These are phyloP conservation scores for Piezodorus guildinii DNA, from an alignment of 1,140 invertebrate genomes.

Conservation along the genomic window DNA sequence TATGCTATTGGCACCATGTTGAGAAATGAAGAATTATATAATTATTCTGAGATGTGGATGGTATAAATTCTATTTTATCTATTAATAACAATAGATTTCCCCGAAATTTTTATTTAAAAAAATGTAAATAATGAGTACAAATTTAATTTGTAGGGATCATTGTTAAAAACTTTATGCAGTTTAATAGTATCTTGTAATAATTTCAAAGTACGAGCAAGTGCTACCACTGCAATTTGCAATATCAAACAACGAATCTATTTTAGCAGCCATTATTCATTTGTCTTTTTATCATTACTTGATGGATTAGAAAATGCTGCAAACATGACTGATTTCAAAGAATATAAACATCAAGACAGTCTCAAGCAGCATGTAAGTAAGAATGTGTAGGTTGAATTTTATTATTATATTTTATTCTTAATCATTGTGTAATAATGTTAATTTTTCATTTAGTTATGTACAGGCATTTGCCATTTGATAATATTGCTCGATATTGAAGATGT, in stretches of 20 bases:
- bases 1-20: slow-evolving; percentile 21
- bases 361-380: slow-evolving; percentile 17
- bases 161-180: slow-evolving; percentile 16
- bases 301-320: slow-evolving; percentile 26
- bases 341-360: slow-evolving; percentile 23
- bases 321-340: slow-evolving; percentile 26
- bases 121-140: neutral
- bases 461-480: slow-evolving; percentile 19
- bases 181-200: slow-evolving; percentile 23
- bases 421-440: neutral
- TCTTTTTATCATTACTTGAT: slow-evolving; percentile 22
- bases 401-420: neutral
- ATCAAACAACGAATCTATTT: slow-evolving; percentile 17
- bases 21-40: slow-evolving; percentile 18
- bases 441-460: slow-evolving; percentile 20
- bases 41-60: slow-evolving; percentile 14
- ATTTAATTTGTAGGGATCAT: neutral
- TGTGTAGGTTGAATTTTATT: neutral
- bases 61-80: slow-evolving; percentile 16
- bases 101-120: neutral
- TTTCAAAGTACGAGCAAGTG: slow-evolving; percentile 26
- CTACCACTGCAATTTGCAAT: slow-evolving; percentile 20
- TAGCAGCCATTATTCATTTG: slow-evolving; percentile 14
- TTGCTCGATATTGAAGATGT: slow-evolving; percentile 19
- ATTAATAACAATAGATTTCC: neutral